Percentiles rank a stretch among this genome's conserved stretches.
These are phyloP conservation scores for Drosophila gunungcola DNA, from an alignment of 1,140 invertebrate genomes.

Conservation along the genomic window DNA sequence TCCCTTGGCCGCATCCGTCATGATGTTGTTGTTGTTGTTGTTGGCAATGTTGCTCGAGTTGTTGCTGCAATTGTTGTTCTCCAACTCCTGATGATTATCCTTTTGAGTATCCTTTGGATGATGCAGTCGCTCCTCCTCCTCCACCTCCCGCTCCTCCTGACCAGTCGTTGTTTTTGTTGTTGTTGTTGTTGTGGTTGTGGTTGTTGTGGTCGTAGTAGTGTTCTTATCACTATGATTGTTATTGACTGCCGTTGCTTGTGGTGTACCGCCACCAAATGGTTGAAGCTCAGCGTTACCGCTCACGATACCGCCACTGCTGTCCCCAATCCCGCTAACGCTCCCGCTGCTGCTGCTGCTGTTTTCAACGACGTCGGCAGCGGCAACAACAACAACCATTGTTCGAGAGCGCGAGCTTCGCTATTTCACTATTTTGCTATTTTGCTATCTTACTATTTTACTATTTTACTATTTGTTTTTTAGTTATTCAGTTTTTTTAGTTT, in stretches of 20 bases:
- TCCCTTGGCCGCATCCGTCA: slow-evolving; percentile 54
- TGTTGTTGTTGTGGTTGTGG: slow-evolving; percentile 5
- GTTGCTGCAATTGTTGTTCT: slow-evolving; percentile 16
- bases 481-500: slow-evolving; percentile 7
- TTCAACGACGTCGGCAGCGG: slow-evolving; percentile 56
- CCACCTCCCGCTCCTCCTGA: neutral
- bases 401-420: slow-evolving; percentile 48
- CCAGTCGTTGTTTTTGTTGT: slow-evolving; percentile 5
- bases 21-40: slow-evolving; percentile 57
- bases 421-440: slow-evolving; percentile 27
- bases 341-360: slow-evolving; percentile 28
- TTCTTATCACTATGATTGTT: slow-evolving; percentile 53
- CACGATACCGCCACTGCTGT: slow-evolving; percentile 8
- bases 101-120: slow-evolving; percentile 9
- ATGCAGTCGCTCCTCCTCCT: neutral
- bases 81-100: slow-evolving; percentile 2
- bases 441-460: slow-evolving; percentile 44
- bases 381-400: slow-evolving; percentile 74
- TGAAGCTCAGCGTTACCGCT: neutral
- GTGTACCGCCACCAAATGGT: slow-evolving; percentile 28
- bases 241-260: slow-evolving; percentile 54
- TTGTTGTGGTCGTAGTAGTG: slow-evolving; percentile 12
- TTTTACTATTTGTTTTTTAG: slow-evolving; percentile 21
- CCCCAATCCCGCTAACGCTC: slow-evolving; percentile 25
- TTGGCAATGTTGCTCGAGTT: slow-evolving; percentile 11